Conservation (phyloP, 64 coral and sea anemone species). For the Montipora efflorescens region DNA sequence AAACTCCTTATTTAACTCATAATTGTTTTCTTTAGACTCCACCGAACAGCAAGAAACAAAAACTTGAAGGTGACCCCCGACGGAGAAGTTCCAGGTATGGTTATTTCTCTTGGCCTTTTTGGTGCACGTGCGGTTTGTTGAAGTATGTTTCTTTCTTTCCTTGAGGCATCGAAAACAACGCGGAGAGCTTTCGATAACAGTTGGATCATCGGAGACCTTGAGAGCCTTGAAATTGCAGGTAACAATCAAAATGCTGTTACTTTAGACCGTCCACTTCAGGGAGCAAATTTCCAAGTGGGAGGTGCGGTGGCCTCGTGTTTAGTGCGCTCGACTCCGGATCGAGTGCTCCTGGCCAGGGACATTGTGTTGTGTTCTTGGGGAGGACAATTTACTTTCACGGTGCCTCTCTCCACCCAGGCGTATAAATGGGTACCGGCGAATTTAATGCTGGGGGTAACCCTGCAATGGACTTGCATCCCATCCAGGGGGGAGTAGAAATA, state of each 20-base stretch:
- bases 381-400: too few relatives aligned
- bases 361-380: too few relatives aligned
- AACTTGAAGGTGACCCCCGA: constrained; percentile 43
- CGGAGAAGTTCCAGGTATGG: constrained; percentile 83
- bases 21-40: constrained; percentile 46
- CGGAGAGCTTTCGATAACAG: constrained; percentile 81
- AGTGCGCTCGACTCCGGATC: too few relatives aligned
- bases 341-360: too few relatives aligned
- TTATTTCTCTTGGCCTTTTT: not conserved
- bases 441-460: too few relatives aligned
- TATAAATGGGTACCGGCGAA: too few relatives aligned
- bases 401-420: too few relatives aligned
- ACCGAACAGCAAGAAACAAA: constrained; percentile 72
- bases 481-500: too few relatives aligned
- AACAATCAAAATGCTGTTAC: not conserved
- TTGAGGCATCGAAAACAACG: constrained; percentile 90
- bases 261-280: too few relatives aligned
- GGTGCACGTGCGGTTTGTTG: not conserved
- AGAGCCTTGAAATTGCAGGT: constrained; percentile 95
- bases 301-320: too few relatives aligned
- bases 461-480: too few relatives aligned
- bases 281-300: too few relatives aligned
- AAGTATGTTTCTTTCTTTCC: not conserved
- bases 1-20: not conserved
- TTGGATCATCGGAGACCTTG: constrained; percentile 80